A percentile compares a stretch with the other conserved stretches of the same genome.
Conservation (phyloP, 2,113 vertebrate species). For the Poeciliopsis retropinna region DNA sequence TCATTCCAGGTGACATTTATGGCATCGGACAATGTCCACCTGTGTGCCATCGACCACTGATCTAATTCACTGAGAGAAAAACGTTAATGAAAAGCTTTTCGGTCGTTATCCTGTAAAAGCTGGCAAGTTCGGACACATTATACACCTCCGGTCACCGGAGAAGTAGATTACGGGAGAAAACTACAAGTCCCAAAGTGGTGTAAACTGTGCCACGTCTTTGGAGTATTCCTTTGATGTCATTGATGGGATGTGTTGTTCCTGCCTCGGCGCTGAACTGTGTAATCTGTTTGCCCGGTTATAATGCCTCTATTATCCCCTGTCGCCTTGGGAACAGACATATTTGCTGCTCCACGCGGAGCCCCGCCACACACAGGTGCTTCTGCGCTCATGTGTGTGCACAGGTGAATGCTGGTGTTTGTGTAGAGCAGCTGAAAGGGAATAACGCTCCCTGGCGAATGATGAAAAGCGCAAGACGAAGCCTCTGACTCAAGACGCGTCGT, state of each 20-base stretch:
- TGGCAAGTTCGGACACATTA: background rate
- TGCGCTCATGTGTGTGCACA: slow-evolving; percentile 66
- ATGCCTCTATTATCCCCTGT: slow-evolving; percentile 71
- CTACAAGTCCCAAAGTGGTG: background rate
- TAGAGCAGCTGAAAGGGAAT: slow-evolving; percentile 17
- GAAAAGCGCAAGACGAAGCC: slow-evolving; percentile 17
- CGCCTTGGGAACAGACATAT: slow-evolving; percentile 76
- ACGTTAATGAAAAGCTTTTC: background rate
- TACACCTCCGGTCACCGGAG: background rate
- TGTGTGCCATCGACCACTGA: background rate
- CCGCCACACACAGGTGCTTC: slow-evolving; percentile 60
- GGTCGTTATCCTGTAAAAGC: background rate
- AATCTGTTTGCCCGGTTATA: slow-evolving; percentile 68
- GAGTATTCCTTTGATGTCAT: slow-evolving; percentile 46
- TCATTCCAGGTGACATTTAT: background rate
- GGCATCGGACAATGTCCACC: background rate
- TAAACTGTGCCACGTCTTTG: background rate
- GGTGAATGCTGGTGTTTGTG: slow-evolving; percentile 39
- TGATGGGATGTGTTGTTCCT: slow-evolving; percentile 49
- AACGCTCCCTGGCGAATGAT: slow-evolving; percentile 17
- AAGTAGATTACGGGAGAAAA: background rate
- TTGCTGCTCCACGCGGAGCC: slow-evolving; percentile 52
- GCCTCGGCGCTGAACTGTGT: slow-evolving; percentile 36
- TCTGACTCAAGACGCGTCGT: background rate
- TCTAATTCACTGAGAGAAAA: background rate